Base-by-base conservation (phyloP, 2,797 vertebrate species). In the Percopsis omiscomaycus region DNA sequence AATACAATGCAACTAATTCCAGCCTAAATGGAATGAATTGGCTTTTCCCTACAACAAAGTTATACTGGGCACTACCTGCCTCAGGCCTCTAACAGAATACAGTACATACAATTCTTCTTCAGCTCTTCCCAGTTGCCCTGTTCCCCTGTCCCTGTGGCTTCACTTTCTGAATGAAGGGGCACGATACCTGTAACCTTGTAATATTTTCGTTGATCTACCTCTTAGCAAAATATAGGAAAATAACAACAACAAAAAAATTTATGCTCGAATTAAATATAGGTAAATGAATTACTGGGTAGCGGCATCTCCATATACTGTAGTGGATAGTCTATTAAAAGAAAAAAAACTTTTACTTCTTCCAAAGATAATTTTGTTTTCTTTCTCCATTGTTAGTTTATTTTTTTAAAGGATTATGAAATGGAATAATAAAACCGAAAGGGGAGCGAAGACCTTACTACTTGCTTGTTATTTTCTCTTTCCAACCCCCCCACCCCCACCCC, bases 141-240 rank as follows among this genome's bases (percentile, higher is more conserved):
- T 69, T 14, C 46, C 64, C 64, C 74, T 66, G 3, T 46, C 61
- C 70, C 68, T 68, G 69, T 80, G 68, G 82, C 69, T 74, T 86
- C 83, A 84, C 82, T 64, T 82, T 77, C 82, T 78, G 73, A 69
- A 81, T 85, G 74, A 56, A 68, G 72, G 86, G 87, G 73, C 84
- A 82, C 58, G 5, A 90, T 83, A 83, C 81, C 88, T 87, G 80
- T 92, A 90, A 88, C 88, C 92, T 90, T 89, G 88, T 92, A 84
- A 89, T 90, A 84, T 88, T 95, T 95, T 94, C 92, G 92, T 95
- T 95, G 93, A 96, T 96, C 95, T 97, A 97, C 95, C 95, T 96
- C 96, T 96, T 95, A 94, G 93, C 75, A 81, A 88, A 88, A 86
- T 87, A 91, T 90, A 88, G 93, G 90, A 91, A 82, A 85, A 68